Percentiles rank a stretch among this genome's conserved stretches.
Evolutionary conservation across 2,797 vertebrate species (phyloP).

Genomic region (Sphaeramia orbicularis): DNA sequence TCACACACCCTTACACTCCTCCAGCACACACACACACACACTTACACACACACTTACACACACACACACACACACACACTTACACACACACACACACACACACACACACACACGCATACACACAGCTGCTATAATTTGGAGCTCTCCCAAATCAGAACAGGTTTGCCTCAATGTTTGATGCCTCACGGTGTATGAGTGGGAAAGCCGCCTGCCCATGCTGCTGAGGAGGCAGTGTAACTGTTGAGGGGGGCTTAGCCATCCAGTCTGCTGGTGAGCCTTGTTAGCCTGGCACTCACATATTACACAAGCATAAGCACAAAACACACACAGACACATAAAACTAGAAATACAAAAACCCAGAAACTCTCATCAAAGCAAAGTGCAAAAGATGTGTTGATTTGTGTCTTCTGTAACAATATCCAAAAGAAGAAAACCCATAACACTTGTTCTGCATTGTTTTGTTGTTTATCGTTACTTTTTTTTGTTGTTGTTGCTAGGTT

Average conservation of each 20-base stretch:
- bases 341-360: slow-evolving; percentile 15
- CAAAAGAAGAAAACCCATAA: slow-evolving; percentile 42
- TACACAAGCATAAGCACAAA: slow-evolving; percentile 29
- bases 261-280: slow-evolving; percentile 77
- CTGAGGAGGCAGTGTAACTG: slow-evolving; percentile 55
- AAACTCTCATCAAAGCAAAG: slow-evolving; percentile 56
- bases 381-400: slow-evolving; percentile 48
- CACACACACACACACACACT: slow-evolving; percentile 30
- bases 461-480: slow-evolving; percentile 65
- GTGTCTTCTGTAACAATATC: slow-evolving; percentile 43
- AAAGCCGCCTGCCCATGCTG: slow-evolving; percentile 64
- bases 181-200: slow-evolving; percentile 63
- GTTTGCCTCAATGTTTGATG: slow-evolving; percentile 68
- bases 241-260: slow-evolving; percentile 69
- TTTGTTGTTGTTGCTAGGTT: slow-evolving; percentile 59
- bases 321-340: slow-evolving; percentile 21
- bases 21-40: slow-evolving; percentile 40
- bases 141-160: slow-evolving; percentile 72
- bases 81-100: slow-evolving; percentile 21
- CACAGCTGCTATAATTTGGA: slow-evolving; percentile 78
- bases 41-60: too few species aligned
- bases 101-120: slow-evolving; percentile 16
- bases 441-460: slow-evolving; percentile 68
- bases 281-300: slow-evolving; percentile 63
- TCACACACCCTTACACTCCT: slow-evolving; percentile 16